Evolutionary conservation across 2,888 invertebrate species (phyloP).

Genomic region (Erebia ligea): DNA sequence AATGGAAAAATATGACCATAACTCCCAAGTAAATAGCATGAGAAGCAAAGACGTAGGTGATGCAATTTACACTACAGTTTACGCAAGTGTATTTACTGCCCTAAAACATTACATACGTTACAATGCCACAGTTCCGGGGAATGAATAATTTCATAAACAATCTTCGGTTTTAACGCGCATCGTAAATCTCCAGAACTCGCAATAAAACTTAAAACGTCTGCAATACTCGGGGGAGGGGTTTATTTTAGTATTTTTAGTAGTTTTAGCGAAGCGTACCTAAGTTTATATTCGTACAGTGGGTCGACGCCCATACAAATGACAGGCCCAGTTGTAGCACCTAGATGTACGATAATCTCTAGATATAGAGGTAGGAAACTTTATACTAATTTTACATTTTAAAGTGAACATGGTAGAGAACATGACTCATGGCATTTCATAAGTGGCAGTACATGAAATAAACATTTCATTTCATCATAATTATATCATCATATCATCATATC

Average conservation of each 20-base stretch:
- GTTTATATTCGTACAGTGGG: no score
- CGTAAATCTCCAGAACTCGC: conserved; percentile 34
- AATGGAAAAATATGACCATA: not conserved
- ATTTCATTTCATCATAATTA: no score
- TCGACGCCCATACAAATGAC: no score
- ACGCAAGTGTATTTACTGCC: conserved; percentile 16
- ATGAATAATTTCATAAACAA: conserved; percentile 33
- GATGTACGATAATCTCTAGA: no score
- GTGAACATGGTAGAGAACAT: no score
- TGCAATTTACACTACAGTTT: not conserved
- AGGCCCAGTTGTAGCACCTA: no score
- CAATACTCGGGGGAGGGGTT: conserved; percentile 28
- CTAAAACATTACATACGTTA: conserved; percentile 11
- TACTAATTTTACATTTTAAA: no score
- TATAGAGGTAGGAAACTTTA: no score
- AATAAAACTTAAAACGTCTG: conserved; percentile 39
- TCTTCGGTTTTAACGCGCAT: conserved; percentile 33
- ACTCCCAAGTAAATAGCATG: not conserved
- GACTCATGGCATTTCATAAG: no score
- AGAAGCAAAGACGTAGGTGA: not conserved
- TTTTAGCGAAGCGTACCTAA: no score
- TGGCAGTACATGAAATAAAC: no score
- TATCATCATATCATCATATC: no score
- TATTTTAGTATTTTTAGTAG: conserved; percentile 37
- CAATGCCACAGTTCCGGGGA: conserved; percentile 26